phyloP scores from a whole-genome alignment of 2,888 invertebrate species.

The Drosophila neotestacea region DNA sequence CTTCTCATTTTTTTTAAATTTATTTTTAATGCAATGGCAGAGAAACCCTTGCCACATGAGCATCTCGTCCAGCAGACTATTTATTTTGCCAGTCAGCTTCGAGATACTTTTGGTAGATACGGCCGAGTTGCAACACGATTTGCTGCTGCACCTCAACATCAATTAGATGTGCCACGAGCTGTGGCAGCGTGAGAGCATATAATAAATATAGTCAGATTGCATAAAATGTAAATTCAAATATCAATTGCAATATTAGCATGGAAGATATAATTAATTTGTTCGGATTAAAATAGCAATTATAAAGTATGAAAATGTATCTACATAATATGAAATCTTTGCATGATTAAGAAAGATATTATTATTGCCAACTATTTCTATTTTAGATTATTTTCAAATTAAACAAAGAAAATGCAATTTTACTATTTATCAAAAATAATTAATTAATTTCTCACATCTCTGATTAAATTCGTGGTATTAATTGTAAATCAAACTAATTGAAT shows the following conservation, averaged over 20 bases:
- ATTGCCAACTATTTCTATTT: background rate
- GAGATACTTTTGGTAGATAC: constrained; percentile 31
- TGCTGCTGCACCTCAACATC: constrained; percentile 49
- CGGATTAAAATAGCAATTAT: background rate
- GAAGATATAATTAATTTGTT: constrained; percentile 25
- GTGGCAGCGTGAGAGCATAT: constrained; percentile 50
- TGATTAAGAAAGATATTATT: background rate
- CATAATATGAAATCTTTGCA: background rate
- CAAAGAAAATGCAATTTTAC: background rate
- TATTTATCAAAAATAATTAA: background rate
- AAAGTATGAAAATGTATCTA: background rate
- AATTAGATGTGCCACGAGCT: constrained; percentile 66
- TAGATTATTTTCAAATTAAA: background rate
- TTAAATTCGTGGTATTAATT: background rate
- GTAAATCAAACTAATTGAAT: background rate
- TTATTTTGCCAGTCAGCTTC: constrained; percentile 58
- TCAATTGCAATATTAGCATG: constrained; percentile 5
- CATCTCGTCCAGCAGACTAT: constrained; percentile 55
- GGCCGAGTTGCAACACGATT: constrained; percentile 35
- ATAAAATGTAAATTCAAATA: constrained; percentile 41
- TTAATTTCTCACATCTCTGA: background rate
- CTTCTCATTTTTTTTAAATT: constrained; percentile 47
- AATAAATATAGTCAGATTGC: constrained; percentile 29
- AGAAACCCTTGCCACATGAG: constrained; percentile 51
- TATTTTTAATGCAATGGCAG: constrained; percentile 65